phyloP scores from a whole-genome alignment of 1,140 invertebrate species.

The Lepidurus apus region DNA sequence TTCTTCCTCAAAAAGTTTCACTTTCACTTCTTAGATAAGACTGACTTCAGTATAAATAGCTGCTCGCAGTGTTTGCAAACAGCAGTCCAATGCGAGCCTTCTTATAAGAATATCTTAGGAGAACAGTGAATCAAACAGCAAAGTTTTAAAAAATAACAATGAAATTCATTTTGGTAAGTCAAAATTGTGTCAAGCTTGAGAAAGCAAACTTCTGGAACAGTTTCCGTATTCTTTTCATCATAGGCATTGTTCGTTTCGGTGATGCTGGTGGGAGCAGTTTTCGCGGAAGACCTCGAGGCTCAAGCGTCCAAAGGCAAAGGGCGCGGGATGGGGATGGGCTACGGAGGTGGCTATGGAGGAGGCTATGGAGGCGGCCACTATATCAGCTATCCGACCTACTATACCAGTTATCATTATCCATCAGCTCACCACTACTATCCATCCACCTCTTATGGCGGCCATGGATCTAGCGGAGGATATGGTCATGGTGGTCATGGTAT shows the following conservation, averaged over 20 bases:
- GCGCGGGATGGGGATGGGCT: neutral
- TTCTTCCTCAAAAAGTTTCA: neutral
- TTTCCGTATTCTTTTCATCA: neutral
- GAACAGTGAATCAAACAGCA: neutral
- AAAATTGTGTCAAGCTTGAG: neutral
- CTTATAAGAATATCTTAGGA: too few species aligned
- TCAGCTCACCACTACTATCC: constrained; percentile 14
- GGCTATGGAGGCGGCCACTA: constrained; percentile 10
- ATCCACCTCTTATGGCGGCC: neutral
- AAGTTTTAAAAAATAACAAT: neutral
- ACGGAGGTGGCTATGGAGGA: neutral
- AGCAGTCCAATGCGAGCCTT: neutral
- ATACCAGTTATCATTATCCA: neutral
- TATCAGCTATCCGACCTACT: neutral
- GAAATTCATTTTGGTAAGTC: neutral
- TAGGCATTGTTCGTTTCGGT: neutral
- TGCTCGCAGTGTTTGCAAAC: neutral
- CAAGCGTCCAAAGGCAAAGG: neutral
- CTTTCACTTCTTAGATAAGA: constrained; percentile 1
- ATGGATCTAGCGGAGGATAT: neutral
- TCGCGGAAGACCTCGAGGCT: neutral
- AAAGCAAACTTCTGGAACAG: neutral
- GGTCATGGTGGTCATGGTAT: neutral
- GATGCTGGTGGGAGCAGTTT: neutral
- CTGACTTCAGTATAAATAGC: neutral